A percentile compares a stretch with the other conserved stretches of the same genome.
These are phyloP conservation scores for Drosophila prosaltans DNA, from an alignment of 1,140 invertebrate genomes.

Conservation along the genomic window DNA sequence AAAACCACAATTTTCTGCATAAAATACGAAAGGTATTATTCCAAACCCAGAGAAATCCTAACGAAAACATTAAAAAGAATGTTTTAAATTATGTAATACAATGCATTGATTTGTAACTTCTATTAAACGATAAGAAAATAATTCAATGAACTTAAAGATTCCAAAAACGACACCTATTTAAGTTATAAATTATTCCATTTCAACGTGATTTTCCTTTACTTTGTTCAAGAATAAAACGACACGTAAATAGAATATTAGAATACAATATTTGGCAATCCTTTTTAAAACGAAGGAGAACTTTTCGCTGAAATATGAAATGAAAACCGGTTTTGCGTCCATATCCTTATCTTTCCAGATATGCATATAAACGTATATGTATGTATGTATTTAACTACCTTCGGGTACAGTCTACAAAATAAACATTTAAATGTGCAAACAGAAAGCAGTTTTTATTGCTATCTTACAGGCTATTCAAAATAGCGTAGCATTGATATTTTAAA, in stretches of 20 bases:
- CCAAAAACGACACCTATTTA: background rate
- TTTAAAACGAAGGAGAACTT: background rate
- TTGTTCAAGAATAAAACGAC: conserved; percentile 1
- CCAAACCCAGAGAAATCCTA: background rate
- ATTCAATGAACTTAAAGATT: background rate
- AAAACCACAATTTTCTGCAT: background rate
- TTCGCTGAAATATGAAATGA: background rate
- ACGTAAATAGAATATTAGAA: conserved; percentile 9
- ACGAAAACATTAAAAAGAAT: background rate
- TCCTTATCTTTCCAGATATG: too few relatives aligned
- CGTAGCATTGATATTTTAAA: too few relatives aligned
- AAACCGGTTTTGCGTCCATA: too few relatives aligned
- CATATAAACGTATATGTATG: too few relatives aligned
- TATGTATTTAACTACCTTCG: too few relatives aligned
- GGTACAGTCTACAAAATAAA: too few relatives aligned
- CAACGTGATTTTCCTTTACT: background rate
- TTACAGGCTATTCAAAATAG: too few relatives aligned
- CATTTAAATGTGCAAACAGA: too few relatives aligned
- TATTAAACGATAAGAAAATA: background rate
- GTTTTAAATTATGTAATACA: background rate
- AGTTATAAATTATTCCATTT: conserved; percentile 1
- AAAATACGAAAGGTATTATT: background rate
- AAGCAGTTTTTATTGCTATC: too few relatives aligned
- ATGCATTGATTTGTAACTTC: background rate
- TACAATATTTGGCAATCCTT: background rate